Evolutionary conservation across 23 tunicate genomes (phyloP).

Genomic region (Halocynthia roretzi): DNA sequence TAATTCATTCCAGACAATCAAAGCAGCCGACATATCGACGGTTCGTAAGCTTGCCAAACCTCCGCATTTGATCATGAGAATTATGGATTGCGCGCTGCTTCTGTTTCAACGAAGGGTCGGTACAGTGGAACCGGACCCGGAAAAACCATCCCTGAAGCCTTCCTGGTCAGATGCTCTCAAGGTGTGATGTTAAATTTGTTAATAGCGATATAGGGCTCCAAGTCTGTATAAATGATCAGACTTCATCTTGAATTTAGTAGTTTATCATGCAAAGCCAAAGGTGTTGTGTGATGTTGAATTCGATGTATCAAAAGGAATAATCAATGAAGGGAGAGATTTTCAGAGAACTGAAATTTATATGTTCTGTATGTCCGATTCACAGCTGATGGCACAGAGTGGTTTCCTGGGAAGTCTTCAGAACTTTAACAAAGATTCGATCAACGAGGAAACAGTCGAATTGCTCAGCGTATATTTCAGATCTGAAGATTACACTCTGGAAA

Average conservation of each 20-base stretch:
- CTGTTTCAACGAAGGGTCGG: slow-evolving; percentile 66
- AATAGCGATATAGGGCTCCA: no score
- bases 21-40: slow-evolving; percentile 99
- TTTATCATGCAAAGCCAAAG: no score
- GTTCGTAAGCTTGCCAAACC: slow-evolving; percentile 99
- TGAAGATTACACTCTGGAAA: slow-evolving; percentile 86
- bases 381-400: slow-evolving; percentile 87
- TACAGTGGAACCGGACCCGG: slow-evolving; percentile 78
- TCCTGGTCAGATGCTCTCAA: slow-evolving; percentile 92
- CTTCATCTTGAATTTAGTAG: no score
- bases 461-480: slow-evolving; percentile 71
- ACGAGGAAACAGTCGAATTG: slow-evolving; percentile 90
- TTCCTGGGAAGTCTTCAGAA: slow-evolving; percentile 67
- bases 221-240: no score
- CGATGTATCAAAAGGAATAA: neutral
- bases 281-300: no score
- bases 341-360: neutral
- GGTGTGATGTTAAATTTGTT: slow-evolving; percentile 19
- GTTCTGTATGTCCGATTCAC: neutral
- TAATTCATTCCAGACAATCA: slow-evolving; percentile 65
- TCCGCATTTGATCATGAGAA: slow-evolving; percentile 98
- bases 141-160: slow-evolving; percentile 66
- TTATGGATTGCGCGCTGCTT: slow-evolving; percentile 91
- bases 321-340: neutral
- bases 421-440: slow-evolving; percentile 93